Percentiles rank a stretch among this genome's conserved stretches.
Evolutionary conservation across 1,140 invertebrate species (phyloP).

Genomic region (Neocloeon triangulifer): DNA sequence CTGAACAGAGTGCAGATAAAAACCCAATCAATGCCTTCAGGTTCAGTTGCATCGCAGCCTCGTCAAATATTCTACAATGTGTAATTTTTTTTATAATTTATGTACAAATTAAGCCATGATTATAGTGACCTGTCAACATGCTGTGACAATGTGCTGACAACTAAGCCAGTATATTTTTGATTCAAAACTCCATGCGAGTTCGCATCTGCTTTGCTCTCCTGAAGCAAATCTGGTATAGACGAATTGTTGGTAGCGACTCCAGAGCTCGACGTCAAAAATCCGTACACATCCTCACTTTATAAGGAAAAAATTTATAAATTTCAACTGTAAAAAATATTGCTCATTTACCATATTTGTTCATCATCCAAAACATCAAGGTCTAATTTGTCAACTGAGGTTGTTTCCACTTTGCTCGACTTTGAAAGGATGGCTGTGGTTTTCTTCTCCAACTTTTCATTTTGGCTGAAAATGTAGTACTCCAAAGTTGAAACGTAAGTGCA

Average conservation of each 20-base stretch:
- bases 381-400: too few species aligned
- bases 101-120: too few species aligned
- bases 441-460: conserved; percentile 30
- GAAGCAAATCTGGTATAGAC: conserved; percentile 35
- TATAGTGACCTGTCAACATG: conserved; percentile 43
- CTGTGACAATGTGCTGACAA: conserved; percentile 65
- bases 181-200: conserved; percentile 45
- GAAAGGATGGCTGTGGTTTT: too few species aligned
- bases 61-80: conserved; percentile 38
- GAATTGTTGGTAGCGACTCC: conserved; percentile 22
- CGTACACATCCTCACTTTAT: conserved; percentile 54
- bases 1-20: conserved; percentile 51
- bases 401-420: conserved; percentile 27
- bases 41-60: conserved; percentile 70
- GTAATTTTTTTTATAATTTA: too few species aligned
- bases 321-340: conserved; percentile 6
- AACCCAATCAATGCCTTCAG: conserved; percentile 61
- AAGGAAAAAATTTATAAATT: conserved; percentile 7
- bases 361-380: conserved; percentile 23
- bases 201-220: conserved; percentile 34
- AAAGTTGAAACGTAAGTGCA: conserved; percentile 77
- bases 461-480: conserved; percentile 67
- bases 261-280: conserved; percentile 46
- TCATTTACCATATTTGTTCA: conserved; percentile 56
- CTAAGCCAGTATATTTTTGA: conserved; percentile 58